Evolutionary conservation across 2,888 invertebrate species (phyloP), one percentile per base, ranked within the genome.

Genomic region (Eucriotettix oculatus): DNA sequence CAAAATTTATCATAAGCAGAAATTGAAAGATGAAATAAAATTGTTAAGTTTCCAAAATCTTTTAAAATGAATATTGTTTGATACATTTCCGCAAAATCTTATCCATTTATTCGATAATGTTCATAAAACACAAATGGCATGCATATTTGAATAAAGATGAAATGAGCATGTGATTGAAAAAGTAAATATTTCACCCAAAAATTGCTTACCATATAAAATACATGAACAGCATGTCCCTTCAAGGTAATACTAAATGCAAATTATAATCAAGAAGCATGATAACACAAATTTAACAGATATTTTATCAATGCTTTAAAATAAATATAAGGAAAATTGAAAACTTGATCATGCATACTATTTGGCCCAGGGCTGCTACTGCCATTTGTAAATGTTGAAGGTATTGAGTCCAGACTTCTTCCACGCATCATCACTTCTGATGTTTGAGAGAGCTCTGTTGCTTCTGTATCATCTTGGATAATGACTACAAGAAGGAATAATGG

Each of bases 361-460:
- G 89, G 70, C 60, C 70, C 69, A 42, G 70, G 89, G 71, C 89
- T 90, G 54, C 88, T 87, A 63, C 88, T 91, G 54, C 89, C 89
- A 72, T 90, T 91, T 42, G 92, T 91, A 68, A 90, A 92, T 62
- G 89, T 87, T 1, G 87, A 87, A 59, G 91, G 89, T 67, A 93
- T 82, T 0, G 93, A 93, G 74, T 93, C 93, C 85, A 91, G 87
- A 66, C 92, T 92, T 66, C 87, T 83, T 59, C 86, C 89, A 71
- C 85, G 86, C 67, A 85, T 85, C 72, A 88, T 79, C 66, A 79
- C 80, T 68, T 83, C 83, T 65, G 82, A 75, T 54, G 72, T 69
- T 61, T 75, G 75, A 2, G 76, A 76, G 61, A 72, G 69, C 56
- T 73, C 75, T 56, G 73, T 71, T 54, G 70, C 68, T 54, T 75